Conservation (phyloP, 2,797 vertebrate genomes). For the Alouatta caraya region DNA sequence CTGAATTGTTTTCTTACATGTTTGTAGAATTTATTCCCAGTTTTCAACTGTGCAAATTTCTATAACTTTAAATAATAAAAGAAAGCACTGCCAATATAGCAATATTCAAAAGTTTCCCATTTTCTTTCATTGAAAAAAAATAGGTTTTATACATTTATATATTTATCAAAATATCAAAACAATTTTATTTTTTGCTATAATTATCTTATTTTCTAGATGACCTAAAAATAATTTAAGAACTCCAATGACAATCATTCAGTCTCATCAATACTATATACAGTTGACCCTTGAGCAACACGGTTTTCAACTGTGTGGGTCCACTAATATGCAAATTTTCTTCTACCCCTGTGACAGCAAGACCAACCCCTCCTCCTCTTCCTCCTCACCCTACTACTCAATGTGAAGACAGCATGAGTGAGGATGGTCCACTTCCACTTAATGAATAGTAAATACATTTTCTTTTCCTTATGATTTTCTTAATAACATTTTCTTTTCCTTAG, state of each 20-base stretch:
- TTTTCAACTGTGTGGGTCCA: neutral
- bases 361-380: neutral
- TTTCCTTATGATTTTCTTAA: neutral
- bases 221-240: slow-evolving; percentile 46
- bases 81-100: neutral
- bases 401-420: neutral
- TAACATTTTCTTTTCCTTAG: neutral
- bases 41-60: slow-evolving; percentile 23
- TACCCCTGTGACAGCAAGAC: neutral
- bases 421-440: neutral
- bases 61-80: slow-evolving; percentile 31
- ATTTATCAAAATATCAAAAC: slow-evolving; percentile 39
- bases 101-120: slow-evolving; percentile 18
- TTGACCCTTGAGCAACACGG: neutral
- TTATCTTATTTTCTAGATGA: slow-evolving; percentile 16
- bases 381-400: neutral
- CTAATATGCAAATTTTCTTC: neutral
- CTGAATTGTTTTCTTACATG: slow-evolving; percentile 6
- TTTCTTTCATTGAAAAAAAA: slow-evolving; percentile 16
- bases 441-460: neutral
- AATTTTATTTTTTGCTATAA: slow-evolving; percentile 29
- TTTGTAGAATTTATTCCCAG: slow-evolving; percentile 26
- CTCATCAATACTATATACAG: neutral
- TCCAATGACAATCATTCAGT: slow-evolving; percentile 27
- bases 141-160: neutral